Evolutionary conservation across 2,888 invertebrate species (phyloP), one percentile per base, ranked within the genome.

Genomic region (Isotomurus palustris): DNA sequence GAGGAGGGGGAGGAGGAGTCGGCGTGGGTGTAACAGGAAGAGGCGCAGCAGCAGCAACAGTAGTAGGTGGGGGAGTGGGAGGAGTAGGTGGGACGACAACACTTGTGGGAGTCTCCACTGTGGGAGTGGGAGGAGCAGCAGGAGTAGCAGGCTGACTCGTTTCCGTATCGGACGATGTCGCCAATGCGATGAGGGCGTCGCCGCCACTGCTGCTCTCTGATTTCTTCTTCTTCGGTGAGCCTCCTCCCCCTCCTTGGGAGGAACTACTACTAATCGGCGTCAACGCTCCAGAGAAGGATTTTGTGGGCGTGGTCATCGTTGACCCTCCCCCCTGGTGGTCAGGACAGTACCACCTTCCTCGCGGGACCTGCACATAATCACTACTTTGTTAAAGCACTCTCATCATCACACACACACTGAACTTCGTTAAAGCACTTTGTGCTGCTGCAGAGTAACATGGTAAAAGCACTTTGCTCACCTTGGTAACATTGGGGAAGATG

Each of bases 261-360:
- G n/a, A n/a, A n/a, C n/a, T n/a, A n/a, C n/a, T n/a, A n/a, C n/a
- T n/a, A n/a, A n/a, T n/a, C n/a, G n/a, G n/a, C n/a, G n/a, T n/a
- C n/a, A n/a, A n/a, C n/a, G n/a, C n/a, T n/a, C n/a, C n/a, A n/a
- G n/a, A n/a, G n/a, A n/a, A n/a, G n/a, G n/a, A 35, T 43, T 56
- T 27, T 32, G 47, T 21, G 41, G 45, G 36, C 38, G 36, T 48
- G 28, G 25, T n/a, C n/a, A n/a, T n/a, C n/a, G 24, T 25, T 24
- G 25, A 32, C 22, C 17, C 4, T n/a, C 17, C 17, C 2, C 14
- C 27, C 27, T 64, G 57, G 50, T 69, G 69, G 66, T 88, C 87
- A 17, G 86, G 83, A 76, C 94, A 94, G 76, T 89, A 89, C 91
- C 91, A 91, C 73, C 87, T 89, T 72, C 87, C 90, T 69, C 85